phyloP scores from a whole-genome alignment of 2,888 invertebrate genomes.

The Horisme vitalbata region DNA sequence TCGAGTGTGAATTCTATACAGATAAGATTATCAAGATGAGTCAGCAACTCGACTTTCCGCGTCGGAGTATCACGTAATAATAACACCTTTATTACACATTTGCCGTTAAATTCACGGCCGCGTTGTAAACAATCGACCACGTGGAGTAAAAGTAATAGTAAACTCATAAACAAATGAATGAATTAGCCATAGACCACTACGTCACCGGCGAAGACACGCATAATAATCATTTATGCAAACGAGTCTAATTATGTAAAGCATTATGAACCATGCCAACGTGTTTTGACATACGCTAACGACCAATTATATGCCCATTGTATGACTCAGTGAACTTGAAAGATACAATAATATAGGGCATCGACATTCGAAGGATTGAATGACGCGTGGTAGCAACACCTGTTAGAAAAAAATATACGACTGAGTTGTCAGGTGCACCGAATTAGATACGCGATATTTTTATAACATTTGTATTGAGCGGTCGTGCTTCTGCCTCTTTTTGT shows the following conservation, averaged over 20 bases:
- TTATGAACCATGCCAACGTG: conserved; percentile 66
- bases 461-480: conserved; percentile 42
- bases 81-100: conserved; percentile 67
- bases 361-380: conserved; percentile 58
- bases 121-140: conserved; percentile 72
- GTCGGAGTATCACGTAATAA: conserved; percentile 48
- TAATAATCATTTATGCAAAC: conserved; percentile 80
- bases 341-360: conserved; percentile 79
- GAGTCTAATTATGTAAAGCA: conserved; percentile 77
- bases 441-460: conserved; percentile 61
- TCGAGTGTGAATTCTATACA: conserved; percentile 6
- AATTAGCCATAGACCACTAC: conserved; percentile 70
- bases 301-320: conserved; percentile 77
- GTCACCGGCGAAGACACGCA: conserved; percentile 75
- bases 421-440: conserved; percentile 71
- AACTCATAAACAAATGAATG: conserved; percentile 76
- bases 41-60: conserved; percentile 38
- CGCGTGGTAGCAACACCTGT: conserved; percentile 63
- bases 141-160: conserved; percentile 75
- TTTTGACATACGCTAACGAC: conserved; percentile 77
- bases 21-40: conserved; percentile 42
- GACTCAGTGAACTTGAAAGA: conserved; percentile 78
- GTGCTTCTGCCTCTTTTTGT: conserved; percentile 34
- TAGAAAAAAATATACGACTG: conserved; percentile 57
- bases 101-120: conserved; percentile 59